Evolutionary conservation across 2,888 invertebrate species (phyloP), one percentile per base, ranked within the genome.

Genomic region (Barypeithes pellucidus): DNA sequence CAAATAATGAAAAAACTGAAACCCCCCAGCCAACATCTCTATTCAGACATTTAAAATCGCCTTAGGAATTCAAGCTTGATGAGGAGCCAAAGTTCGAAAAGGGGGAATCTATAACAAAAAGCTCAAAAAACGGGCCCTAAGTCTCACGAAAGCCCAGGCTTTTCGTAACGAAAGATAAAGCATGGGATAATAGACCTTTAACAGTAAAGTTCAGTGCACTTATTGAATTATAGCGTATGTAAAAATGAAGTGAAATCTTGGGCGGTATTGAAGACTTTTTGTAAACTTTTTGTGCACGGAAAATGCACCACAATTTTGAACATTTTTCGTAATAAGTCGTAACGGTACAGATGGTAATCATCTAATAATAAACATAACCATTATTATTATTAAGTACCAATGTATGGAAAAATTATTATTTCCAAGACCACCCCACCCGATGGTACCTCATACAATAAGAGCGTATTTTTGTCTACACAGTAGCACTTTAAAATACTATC

Each of bases 1-100:
- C 33, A 54, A 54, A 54, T 33, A 54, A 33, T 9, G 7, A 29
- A 29, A 29, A 29, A 29, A 5, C 29, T 29, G 5, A 54, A 54
- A 47, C 11, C 47, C 18, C 4, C 47, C 20, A 8, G 47, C 47
- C 20, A 47, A 54, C 33, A 54, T 54, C n/a, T n/a, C 50, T 12
- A 54, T 29, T 24, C 54, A 54, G 33, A 54, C 16, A 29, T 54
- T 54, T 54, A 54, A 54, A 54, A 54, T 33, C 54, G 54, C 54
- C 54, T 54, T 29, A 54, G 54, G 54, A 29, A 54, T 54, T 54
- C 54, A 54, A 16, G 54, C 54, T 54, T 54, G 54, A 54, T 16
- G 54, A 54, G 16, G 33, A 54, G 54, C 52, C 16, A 33, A 54
- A 54, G 54, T 54, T 54, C 33, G 33, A 54, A 29, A 54, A 33